Percentiles rank a stretch among this genome's conserved stretches.
These are phyloP conservation scores for Melanotaenia boesemani DNA, from an alignment of 2,797 vertebrate genomes.

Conservation along the genomic window DNA sequence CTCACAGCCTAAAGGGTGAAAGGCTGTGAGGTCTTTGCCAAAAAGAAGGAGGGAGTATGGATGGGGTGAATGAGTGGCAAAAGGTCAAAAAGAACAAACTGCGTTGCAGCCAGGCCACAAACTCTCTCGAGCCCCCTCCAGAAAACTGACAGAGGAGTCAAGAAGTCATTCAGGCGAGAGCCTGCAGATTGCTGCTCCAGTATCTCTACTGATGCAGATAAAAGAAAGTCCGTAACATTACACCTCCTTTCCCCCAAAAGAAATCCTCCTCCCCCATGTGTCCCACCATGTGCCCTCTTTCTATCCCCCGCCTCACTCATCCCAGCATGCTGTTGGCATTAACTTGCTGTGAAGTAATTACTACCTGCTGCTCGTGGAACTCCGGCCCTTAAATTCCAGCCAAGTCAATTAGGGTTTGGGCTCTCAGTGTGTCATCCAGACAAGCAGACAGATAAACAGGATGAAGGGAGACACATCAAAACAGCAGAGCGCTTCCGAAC, in stretches of 20 bases:
- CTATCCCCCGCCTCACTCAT: slow-evolving; percentile 9
- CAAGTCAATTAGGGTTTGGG: slow-evolving; percentile 67
- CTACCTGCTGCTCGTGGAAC: slow-evolving; percentile 84
- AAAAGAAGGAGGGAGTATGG: slow-evolving; percentile 12
- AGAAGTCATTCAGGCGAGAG: slow-evolving; percentile 53
- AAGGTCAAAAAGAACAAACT: slow-evolving; percentile 70
- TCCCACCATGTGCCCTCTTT: slow-evolving; percentile 41
- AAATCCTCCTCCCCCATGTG: neutral
- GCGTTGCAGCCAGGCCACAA: slow-evolving; percentile 17
- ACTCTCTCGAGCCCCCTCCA: slow-evolving; percentile 41
- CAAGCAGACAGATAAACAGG: slow-evolving; percentile 78
- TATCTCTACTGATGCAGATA: slow-evolving; percentile 71
- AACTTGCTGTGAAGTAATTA: slow-evolving; percentile 87
- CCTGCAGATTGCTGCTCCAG: slow-evolving; percentile 28
- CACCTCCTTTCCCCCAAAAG: slow-evolving; percentile 18
- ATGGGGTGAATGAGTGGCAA: slow-evolving; percentile 59
- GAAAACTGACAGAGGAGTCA: slow-evolving; percentile 56
- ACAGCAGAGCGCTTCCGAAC: slow-evolving; percentile 49
- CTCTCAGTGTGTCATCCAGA: slow-evolving; percentile 51
- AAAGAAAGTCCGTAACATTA: slow-evolving; percentile 72
- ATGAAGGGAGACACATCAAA: slow-evolving; percentile 68
- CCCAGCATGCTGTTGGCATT: slow-evolving; percentile 79
- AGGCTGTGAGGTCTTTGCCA: slow-evolving; percentile 40
- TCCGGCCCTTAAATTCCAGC: slow-evolving; percentile 67
- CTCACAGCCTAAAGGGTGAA: slow-evolving; percentile 55